Base-by-base conservation (phyloP, 2,888 invertebrate genomes). In the Omphaloscelis lunosa region DNA sequence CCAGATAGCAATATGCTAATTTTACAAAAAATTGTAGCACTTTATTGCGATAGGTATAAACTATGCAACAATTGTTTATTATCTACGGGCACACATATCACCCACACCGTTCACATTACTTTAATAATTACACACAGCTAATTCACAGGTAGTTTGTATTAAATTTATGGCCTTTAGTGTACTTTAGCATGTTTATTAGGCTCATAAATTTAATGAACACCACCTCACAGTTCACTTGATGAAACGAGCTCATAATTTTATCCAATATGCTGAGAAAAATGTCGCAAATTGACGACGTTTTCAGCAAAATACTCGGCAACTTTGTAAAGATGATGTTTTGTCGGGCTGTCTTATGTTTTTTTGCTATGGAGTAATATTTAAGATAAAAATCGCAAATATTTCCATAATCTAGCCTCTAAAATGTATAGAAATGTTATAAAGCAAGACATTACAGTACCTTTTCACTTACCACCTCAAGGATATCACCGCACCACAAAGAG, bases 131-230 rank as follows among this genome's bases (percentile, higher is more conserved):
- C 85, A 66, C 67, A 69, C 51, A 62, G 79, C 83, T 88, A 89
- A 87, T 88, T 88, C 87, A 84, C 77, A 87, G 82, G 84, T 83
- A 83, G 81, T 78, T 74, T 82, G 86, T 81, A 72, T 75, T 58
- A 68, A 86, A 89, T 89, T 88, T 88, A 89, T 80, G 69, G 72
- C 72, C 71, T 80, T 79, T 82, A 87, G 83, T 89, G 87, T 90
- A 89, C 86, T 89, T 87, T 87, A 89, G 79, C 84, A 89, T 90
- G 90, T 92, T 91, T 93, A 93, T 91, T 91, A 90, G 89, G 84
- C 84, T 88, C 91, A 90, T 92, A 92, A 93, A 92, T 92, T 91
- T 92, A 93, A 93, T 93, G 91, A 92, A 89, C 87, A 88, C 79
- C 84, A 88, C 80, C 86, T 82, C 84, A 75, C 45, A 72, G 76